These are phyloP conservation scores for Podarcis raffonei DNA, from an alignment of 2,113 vertebrate species.

Conservation along the genomic window DNA sequence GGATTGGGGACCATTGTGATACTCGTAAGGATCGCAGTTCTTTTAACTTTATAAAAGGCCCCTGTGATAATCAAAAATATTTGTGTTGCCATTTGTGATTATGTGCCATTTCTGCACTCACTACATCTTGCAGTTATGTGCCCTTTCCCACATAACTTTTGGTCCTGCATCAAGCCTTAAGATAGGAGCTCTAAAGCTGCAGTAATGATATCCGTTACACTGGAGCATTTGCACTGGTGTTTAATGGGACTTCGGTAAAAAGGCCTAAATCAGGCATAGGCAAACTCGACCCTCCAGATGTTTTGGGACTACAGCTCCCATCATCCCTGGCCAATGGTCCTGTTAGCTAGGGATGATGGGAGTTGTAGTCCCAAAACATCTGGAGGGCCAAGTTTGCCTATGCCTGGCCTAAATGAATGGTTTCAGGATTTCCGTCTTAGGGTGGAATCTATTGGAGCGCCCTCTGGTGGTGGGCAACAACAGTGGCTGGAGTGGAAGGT, in stretches of 20 bases:
- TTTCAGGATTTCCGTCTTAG: neutral
- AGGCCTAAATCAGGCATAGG: no score
- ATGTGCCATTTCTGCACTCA: neutral
- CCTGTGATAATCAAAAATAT: neutral
- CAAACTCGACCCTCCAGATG: no score
- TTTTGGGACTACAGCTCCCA: no score
- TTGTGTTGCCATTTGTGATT: neutral
- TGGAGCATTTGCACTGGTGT: neutral
- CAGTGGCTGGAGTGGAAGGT: no score
- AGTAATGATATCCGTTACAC: neutral
- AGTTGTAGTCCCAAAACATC: no score
- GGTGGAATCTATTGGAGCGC: no score
- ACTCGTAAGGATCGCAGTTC: conserved; percentile 41
- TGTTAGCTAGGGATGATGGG: no score
- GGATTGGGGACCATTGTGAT: conserved; percentile 51
- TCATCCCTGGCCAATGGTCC: no score
- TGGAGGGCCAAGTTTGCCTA: no score
- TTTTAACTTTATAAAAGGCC: neutral
- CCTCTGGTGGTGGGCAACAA: no score
- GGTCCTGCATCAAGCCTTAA: neutral
- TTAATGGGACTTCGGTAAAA: neutral
- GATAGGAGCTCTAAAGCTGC: neutral
- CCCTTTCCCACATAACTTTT: neutral
- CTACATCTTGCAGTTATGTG: neutral
- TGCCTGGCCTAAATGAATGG: neutral